Conservation (phyloP, 2,113 vertebrate species). For the Gavialis gangeticus region DNA sequence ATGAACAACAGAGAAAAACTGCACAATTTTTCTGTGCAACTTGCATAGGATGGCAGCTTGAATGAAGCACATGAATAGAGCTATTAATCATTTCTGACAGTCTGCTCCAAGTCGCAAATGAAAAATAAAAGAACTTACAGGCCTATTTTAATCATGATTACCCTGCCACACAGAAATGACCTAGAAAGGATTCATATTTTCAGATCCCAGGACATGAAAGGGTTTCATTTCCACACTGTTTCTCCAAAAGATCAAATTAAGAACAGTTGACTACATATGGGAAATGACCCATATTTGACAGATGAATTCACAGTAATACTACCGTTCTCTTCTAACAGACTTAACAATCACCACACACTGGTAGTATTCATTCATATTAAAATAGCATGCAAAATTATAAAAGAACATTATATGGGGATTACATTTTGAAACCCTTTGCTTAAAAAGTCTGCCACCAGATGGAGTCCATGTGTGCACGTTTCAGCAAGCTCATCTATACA, state of each 20-base stretch:
- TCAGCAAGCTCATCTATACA: neutral
- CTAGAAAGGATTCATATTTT: neutral
- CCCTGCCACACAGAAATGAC: neutral
- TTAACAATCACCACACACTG: neutral
- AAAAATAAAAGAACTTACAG: neutral
- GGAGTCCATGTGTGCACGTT: neutral
- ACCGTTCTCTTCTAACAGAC: neutral
- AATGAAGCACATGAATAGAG: neutral
- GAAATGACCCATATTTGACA: neutral
- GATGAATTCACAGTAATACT: neutral
- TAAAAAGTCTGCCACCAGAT: neutral
- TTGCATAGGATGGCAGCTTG: neutral
- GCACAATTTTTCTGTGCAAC: neutral
- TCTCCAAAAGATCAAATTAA: neutral
- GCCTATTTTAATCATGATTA: neutral
- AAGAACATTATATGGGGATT: neutral
- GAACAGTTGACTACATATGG: neutral
- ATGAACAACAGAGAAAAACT: neutral
- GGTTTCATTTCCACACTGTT: neutral
- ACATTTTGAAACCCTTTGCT: neutral
- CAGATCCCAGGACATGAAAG: neutral
- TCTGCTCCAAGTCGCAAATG: neutral
- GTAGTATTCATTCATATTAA: neutral
- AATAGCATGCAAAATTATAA: fast-evolving
- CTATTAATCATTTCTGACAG: neutral